These are phyloP conservation scores for Acrocephalus arundinaceus DNA, from an alignment of 2,113 vertebrate genomes.

Conservation along the genomic window DNA sequence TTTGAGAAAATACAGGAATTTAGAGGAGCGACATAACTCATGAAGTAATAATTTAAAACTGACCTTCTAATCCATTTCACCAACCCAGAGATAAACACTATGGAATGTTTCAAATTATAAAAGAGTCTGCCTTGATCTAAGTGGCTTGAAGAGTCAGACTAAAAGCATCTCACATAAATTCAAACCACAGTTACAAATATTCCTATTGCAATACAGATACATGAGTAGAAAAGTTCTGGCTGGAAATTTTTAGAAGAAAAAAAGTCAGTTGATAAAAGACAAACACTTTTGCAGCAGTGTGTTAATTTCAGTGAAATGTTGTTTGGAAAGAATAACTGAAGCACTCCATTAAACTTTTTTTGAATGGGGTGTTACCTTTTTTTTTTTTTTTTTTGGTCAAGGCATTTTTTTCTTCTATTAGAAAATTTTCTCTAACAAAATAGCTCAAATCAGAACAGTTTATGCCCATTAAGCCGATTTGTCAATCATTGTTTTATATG, in stretches of 20 bases:
- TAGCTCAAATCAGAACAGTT: neutral
- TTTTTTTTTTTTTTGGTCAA: neutral
- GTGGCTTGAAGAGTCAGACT: slow-evolving; percentile 24
- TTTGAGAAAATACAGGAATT: neutral
- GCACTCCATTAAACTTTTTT: neutral
- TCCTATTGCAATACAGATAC: neutral
- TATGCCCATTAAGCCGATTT: neutral
- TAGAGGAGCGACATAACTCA: neutral
- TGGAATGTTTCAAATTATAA: slow-evolving; percentile 39
- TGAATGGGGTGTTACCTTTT: neutral
- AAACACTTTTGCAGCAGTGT: neutral
- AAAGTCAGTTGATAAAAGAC: neutral
- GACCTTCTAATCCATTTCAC: slow-evolving; percentile 22
- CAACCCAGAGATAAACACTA: slow-evolving; percentile 15
- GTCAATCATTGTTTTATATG: neutral
- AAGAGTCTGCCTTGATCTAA: slow-evolving; percentile 8
- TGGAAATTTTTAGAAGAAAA: slow-evolving; percentile 18
- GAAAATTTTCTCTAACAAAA: neutral
- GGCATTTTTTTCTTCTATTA: neutral
- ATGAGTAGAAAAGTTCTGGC: neutral
- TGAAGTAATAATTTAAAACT: slow-evolving; percentile 26
- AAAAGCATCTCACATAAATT: slow-evolving; percentile 37
- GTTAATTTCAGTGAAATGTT: neutral
- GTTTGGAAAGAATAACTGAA: neutral
- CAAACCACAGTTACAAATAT: slow-evolving; percentile 21